Evolutionary conservation across 2,888 invertebrate genomes (phyloP).

Genomic region (Neoscelio sp.): DNA sequence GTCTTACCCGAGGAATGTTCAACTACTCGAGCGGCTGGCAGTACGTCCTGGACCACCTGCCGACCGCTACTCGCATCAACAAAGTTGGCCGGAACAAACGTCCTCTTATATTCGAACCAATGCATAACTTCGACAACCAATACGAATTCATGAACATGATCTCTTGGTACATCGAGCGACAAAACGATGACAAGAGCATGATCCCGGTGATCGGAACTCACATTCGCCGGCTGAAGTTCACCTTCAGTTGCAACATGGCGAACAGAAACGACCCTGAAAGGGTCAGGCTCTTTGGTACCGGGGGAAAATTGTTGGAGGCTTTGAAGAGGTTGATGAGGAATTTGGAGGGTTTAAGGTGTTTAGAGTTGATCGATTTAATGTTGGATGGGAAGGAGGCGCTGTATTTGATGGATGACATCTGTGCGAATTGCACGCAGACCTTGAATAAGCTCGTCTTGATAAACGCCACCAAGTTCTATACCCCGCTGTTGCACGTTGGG

Average conservation of each 20-base stretch:
- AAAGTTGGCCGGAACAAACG: no score
- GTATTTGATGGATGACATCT: conserved; percentile 89
- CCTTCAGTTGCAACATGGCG: conserved; percentile 90
- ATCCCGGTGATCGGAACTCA: conserved; percentile 85
- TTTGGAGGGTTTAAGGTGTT: conserved; percentile 85
- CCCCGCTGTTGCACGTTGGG: conserved; percentile 89
- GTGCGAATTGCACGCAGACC: conserved; percentile 86
- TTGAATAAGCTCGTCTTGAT: conserved; percentile 87
- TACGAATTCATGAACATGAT: conserved; percentile 93
- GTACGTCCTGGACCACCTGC: no score
- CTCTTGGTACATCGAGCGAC: conserved; percentile 88
- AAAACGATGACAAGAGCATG: conserved; percentile 77
- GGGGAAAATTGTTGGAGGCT: conserved; percentile 87
- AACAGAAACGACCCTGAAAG: conserved; percentile 86
- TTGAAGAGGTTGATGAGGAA: conserved; percentile 88
- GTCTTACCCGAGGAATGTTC: no score
- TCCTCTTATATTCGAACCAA: conserved; percentile 90
- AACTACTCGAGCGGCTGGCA: no score
- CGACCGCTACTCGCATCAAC: no score
- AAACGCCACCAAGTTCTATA: conserved; percentile 89
- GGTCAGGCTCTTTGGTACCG: conserved; percentile 90
- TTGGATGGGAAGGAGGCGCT: conserved; percentile 89
- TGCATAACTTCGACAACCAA: conserved; percentile 91
- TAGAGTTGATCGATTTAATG: conserved; percentile 90
- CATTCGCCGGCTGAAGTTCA: conserved; percentile 86